Evolutionary conservation across 1,140 invertebrate genomes (phyloP), one percentile per base, ranked within the genome.

Genomic region (Drosophila biarmipes): DNA sequence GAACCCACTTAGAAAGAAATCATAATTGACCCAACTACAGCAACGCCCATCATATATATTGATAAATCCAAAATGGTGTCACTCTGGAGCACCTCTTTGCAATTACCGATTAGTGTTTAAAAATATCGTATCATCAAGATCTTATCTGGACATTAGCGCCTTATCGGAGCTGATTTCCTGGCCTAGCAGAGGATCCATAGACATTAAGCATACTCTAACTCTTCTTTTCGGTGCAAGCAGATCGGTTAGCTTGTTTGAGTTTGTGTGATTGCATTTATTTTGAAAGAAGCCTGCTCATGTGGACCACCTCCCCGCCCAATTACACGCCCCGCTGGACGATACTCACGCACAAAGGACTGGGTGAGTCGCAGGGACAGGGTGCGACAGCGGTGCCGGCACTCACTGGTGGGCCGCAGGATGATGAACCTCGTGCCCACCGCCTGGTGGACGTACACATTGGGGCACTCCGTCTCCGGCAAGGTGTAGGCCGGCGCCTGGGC

Each of bases 391-490:
- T 93, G 74, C 43, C 73, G 77, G 81, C 96, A 96, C 76, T 95
- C 94, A 69, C 93, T 91, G 34, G 95, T 95, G n/a, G 96, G 95
- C 66, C 94, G 92, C 40, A 96, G 75, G 34, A 94, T 93, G 78
- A 96, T 94, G 40, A 94, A 92, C 45, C 95, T 92, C 49, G 93
- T 92, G 15, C 96, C 95, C 78, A 92, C 93, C 6, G 93, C 94
- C 91, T 95, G 95, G 53, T 94, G 93, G 19, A 96, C 56, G 85
- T 95, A 94, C 7, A 96, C 93, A 92, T 95, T 95, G 31, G 94
- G 94, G 79, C 96, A 96, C 86, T 96, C 95, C 14, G 95, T 94
- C 86, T 94, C 93, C 11, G 96, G 96, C 90, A 96, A 87, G 24
- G 81, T 73, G 90, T 96, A 96, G 15, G 92, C 76, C 2, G 91